phyloP scores from a whole-genome alignment of 2,888 invertebrate species.

The Choristoneura rosaceana region DNA sequence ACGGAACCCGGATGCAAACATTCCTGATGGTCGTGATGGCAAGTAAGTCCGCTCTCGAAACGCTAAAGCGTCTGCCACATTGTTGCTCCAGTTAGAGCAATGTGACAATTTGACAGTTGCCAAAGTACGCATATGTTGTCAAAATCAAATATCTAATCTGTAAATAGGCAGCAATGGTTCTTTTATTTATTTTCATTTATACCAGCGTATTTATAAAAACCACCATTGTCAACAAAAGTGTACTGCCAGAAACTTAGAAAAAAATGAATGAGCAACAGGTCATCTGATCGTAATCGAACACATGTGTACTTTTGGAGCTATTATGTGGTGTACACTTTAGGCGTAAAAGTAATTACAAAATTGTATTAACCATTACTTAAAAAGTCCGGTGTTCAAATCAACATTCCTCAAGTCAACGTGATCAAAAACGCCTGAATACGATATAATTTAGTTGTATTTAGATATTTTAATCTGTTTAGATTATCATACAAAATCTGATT shows the following conservation, averaged over 20 bases:
- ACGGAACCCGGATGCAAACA: not conserved
- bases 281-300: too few species aligned
- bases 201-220: too few species aligned
- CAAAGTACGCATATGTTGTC: not conserved
- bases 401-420: not conserved
- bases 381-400: not conserved
- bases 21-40: not conserved
- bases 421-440: not conserved
- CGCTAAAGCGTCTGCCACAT: not conserved
- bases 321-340: not conserved
- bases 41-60: not conserved
- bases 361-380: not conserved
- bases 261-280: too few species aligned
- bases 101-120: not conserved
- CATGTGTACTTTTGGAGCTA: not conserved
- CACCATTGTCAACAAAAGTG: too few species aligned
- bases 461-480: constrained; percentile 1
- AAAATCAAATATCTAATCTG: too few species aligned
- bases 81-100: not conserved
- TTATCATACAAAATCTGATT: not conserved
- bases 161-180: too few species aligned
- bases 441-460: not conserved
- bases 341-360: too few species aligned
- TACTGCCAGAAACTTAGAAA: too few species aligned
- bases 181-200: too few species aligned